Percentiles rank a stretch among this genome's conserved stretches.
phyloP scores from a whole-genome alignment of 2,113 vertebrate genomes.

The Gallinago undulata region DNA sequence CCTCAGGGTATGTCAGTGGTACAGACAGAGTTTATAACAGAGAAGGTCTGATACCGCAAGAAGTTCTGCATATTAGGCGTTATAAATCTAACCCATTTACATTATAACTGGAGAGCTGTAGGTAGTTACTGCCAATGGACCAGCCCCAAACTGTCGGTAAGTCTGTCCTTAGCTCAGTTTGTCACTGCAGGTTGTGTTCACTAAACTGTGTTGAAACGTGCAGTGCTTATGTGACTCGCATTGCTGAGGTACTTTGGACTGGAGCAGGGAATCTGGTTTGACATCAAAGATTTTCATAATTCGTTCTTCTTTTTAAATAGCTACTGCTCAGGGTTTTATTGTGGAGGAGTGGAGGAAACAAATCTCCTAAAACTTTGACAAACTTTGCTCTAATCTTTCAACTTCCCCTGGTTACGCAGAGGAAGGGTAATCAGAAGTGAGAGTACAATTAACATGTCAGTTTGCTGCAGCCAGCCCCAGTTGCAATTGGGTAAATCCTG shows the following conservation, averaged over 20 bases:
- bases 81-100: not conserved
- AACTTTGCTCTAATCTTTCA: not conserved
- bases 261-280: not conserved
- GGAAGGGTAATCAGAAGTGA: not conserved
- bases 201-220: not conserved
- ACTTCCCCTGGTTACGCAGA: not conserved
- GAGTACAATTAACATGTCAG: not conserved
- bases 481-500: not conserved
- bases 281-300: not conserved
- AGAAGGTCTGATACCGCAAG: not conserved
- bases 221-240: not conserved
- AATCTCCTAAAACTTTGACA: not conserved
- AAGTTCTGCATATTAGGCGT: too few species aligned
- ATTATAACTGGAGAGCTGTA: not conserved
- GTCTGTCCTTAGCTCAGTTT: not conserved
- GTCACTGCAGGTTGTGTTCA: accelerated
- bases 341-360: not conserved
- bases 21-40: not conserved
- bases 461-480: not conserved
- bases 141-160: not conserved
- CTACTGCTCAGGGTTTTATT: not conserved
- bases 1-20: not conserved
- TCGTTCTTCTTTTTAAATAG: not conserved
- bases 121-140: not conserved
- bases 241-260: not conserved